Evolutionary conservation across 2,888 invertebrate species (phyloP).

Genomic region (Steromphala cineraria): DNA sequence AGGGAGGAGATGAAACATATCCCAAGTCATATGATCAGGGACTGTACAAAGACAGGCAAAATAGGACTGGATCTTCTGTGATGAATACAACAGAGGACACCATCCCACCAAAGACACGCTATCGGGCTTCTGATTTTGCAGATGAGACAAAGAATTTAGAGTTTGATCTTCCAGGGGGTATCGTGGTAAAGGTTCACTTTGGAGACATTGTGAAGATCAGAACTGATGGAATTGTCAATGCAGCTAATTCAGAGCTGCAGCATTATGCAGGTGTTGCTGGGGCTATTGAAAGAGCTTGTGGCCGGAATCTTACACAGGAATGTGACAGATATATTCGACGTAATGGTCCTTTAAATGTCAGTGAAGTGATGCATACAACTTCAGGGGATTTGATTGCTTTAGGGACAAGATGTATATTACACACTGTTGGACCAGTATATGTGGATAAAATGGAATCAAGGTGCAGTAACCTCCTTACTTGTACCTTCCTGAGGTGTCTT

Average conservation of each 20-base stretch:
- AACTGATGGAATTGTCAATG: conserved; percentile 48
- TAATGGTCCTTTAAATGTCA: conserved; percentile 43
- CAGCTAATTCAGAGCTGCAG: conserved; percentile 41
- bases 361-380: conserved; percentile 52
- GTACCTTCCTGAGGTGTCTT: conserved; percentile 33
- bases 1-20: neutral
- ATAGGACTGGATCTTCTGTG: neutral
- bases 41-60: too few relatives aligned
- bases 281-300: conserved; percentile 46
- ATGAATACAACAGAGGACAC: neutral
- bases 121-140: neutral
- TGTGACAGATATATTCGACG: conserved; percentile 43
- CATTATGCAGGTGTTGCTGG: conserved; percentile 44
- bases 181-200: conserved; percentile 34
- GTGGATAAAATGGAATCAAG: conserved; percentile 23
- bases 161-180: neutral
- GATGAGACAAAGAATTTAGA: too few relatives aligned
- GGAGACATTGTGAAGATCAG: conserved; percentile 47
- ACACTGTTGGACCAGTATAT: conserved; percentile 59
- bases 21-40: neutral
- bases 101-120: neutral
- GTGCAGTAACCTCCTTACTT: conserved; percentile 40
- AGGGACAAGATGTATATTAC: conserved; percentile 46
- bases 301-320: conserved; percentile 40
- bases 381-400: conserved; percentile 41